Base-by-base conservation (phyloP, 2,888 invertebrate genomes). In the Nemapogon koenigi region DNA sequence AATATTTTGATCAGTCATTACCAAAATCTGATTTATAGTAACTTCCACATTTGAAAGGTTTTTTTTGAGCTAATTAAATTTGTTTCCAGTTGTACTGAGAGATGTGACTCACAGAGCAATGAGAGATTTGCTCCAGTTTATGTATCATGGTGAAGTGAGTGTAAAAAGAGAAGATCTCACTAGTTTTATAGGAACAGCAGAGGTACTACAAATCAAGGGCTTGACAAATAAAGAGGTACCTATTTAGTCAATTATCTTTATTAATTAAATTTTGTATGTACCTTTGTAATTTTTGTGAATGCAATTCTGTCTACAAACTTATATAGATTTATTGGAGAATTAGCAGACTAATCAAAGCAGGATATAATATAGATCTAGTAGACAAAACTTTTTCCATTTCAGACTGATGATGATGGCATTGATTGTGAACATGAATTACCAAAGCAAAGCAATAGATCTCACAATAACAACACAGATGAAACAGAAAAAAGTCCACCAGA, bases 121-220 rank as follows among this genome's bases (percentile, higher is more conserved):
- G 79, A 85, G 81, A 54, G 87, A 88, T 56, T 83, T 89, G 55
- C 66, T 89, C 41, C 86, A 87, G 52, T 89, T 88, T 53, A 88
- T 89, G 87, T 89, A 89, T 52, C 84, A 87, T 66, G 88, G 88
- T 35, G 88, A 88, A 75, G 88, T 88, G 38, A 88, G 86, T 59
- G 87, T 88, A 37, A 82, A 86, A 50, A 80, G 87, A 49, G 88
- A 88, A 56, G 87, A 88, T 70, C 82, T 89, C 51, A 82, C 85
- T 46, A 82, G 83, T 54, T 88, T 88, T 70, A 73, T 89, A 53
- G 83, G 86, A 50, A 88, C 88, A 39, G 88, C 88, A 22, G 88
- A 89, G 64, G 81, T 86, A 30, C 69, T 89, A 46, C 87, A 88
- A 70, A 87, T 89, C 46, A 88, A 88, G 64, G 88, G 88, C 51